Evolutionary conservation across 2,888 invertebrate genomes (phyloP).

Genomic region (Augochlorella aurata): DNA sequence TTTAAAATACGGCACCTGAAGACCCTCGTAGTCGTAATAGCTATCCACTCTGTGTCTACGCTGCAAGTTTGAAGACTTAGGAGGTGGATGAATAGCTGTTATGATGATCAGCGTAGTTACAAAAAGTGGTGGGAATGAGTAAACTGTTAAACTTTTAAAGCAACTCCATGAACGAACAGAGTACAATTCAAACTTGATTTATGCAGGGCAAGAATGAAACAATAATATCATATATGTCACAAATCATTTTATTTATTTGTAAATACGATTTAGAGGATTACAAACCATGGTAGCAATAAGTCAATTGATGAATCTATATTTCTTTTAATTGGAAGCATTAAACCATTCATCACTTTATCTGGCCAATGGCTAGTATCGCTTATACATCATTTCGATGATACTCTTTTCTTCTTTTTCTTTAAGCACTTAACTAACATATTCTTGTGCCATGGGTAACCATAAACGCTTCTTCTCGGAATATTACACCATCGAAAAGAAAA

Average conservation of each 20-base stretch:
- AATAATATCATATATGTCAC: constrained; percentile 39
- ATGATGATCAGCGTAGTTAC: too few species aligned
- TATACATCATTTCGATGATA: constrained; percentile 57
- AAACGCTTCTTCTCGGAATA: constrained; percentile 42
- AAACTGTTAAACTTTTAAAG: background rate
- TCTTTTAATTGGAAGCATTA: constrained; percentile 68
- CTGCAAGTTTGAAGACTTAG: background rate
- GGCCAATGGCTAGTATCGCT: constrained; percentile 60
- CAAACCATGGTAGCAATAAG: constrained; percentile 65
- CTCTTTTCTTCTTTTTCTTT: constrained; percentile 12
- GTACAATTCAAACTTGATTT: too few species aligned
- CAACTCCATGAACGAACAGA: background rate
- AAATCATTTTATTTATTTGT: constrained; percentile 68
- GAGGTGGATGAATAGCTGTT: background rate
- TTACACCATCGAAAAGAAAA: constrained; percentile 37
- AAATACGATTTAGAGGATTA: constrained; percentile 66
- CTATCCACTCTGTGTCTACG: background rate
- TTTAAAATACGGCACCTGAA: background rate
- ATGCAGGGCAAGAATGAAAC: background rate
- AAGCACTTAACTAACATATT: constrained; percentile 62
- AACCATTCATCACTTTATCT: constrained; percentile 62
- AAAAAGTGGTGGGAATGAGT: background rate
- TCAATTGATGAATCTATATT: constrained; percentile 63
- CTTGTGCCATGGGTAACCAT: constrained; percentile 58
- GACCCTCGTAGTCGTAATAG: background rate